phyloP scores from a whole-genome alignment of 2,113 vertebrate species.

The Noturus placidus region DNA sequence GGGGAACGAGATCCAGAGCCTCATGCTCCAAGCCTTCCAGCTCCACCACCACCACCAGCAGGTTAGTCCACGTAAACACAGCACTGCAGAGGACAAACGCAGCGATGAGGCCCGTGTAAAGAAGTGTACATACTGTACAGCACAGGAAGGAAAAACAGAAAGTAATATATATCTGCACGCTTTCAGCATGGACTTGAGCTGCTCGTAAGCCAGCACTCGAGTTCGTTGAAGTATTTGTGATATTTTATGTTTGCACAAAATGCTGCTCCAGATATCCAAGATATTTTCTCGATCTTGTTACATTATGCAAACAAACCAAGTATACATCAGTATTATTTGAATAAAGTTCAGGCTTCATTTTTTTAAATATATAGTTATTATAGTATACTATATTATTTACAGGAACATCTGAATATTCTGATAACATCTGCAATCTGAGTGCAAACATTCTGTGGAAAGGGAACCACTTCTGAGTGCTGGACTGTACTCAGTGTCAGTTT shows the following conservation, averaged over 20 bases:
- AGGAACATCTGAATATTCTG: not conserved
- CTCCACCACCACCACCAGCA: conserved; percentile 94
- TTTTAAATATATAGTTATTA: not conserved
- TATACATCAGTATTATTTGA: not conserved
- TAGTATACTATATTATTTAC: not conserved
- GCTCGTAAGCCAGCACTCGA: not conserved
- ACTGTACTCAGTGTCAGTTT: not conserved
- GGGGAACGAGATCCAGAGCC: conserved; percentile 87
- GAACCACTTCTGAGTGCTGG: not conserved
- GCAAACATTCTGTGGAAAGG: not conserved
- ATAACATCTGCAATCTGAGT: not conserved
- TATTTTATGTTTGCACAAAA: not conserved
- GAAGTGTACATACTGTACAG: not conserved
- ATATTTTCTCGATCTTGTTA: not conserved
- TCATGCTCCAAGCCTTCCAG: conserved; percentile 93
- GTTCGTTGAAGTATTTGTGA: not conserved
- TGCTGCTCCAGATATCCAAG: not conserved
- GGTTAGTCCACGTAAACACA: conserved; percentile 96
- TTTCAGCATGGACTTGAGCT: not conserved
- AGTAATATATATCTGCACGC: not conserved
- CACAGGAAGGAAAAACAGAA: not conserved
- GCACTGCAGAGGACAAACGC: conserved; percentile 72
- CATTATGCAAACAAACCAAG: not conserved
- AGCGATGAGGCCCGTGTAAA: not conserved
- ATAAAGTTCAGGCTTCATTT: not conserved